phyloP scores from a whole-genome alignment of 2,888 invertebrate species.

The Sphaerophoria taeniata region DNA sequence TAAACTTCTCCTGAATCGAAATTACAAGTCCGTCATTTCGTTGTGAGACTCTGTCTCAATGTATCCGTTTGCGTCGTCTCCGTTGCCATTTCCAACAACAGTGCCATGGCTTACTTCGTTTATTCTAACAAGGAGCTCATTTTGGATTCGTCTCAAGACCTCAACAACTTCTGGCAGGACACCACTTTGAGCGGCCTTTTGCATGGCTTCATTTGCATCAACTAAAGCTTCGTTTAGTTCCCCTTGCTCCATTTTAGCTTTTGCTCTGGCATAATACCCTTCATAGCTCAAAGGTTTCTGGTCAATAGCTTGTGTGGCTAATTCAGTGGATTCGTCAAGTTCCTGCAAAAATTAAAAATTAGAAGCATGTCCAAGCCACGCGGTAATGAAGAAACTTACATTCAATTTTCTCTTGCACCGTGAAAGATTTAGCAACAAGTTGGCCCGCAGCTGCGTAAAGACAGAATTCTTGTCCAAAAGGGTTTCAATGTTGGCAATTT shows the following conservation, averaged over 20 bases:
- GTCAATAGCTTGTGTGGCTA: constrained; percentile 93
- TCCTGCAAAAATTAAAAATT: constrained; percentile 84
- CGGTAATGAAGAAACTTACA: constrained; percentile 85
- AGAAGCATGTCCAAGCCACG: background rate
- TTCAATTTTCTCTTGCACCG: constrained; percentile 96
- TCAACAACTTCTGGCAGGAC: constrained; percentile 80
- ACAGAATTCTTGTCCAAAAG: constrained; percentile 87
- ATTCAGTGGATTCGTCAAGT: constrained; percentile 92
- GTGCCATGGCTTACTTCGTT: constrained; percentile 74
- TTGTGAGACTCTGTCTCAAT: constrained; percentile 78
- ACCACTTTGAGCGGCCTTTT: constrained; percentile 80
- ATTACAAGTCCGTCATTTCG: constrained; percentile 81
- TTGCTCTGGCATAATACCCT: constrained; percentile 95
- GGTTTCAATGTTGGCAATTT: constrained; percentile 88
- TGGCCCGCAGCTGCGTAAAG: constrained; percentile 94
- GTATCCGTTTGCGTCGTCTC: background rate
- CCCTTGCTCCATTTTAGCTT: constrained; percentile 91
- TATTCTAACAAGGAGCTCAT: constrained; percentile 80
- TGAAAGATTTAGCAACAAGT: constrained; percentile 94
- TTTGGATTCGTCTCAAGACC: constrained; percentile 80
- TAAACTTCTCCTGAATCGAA: background rate
- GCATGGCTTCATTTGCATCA: constrained; percentile 91
- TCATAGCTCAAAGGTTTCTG: constrained; percentile 95
- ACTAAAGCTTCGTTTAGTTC: constrained; percentile 89
- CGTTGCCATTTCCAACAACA: background rate